Conservation (phyloP, 2,888 invertebrate genomes). For the Pristionchus arcanus region DNA sequence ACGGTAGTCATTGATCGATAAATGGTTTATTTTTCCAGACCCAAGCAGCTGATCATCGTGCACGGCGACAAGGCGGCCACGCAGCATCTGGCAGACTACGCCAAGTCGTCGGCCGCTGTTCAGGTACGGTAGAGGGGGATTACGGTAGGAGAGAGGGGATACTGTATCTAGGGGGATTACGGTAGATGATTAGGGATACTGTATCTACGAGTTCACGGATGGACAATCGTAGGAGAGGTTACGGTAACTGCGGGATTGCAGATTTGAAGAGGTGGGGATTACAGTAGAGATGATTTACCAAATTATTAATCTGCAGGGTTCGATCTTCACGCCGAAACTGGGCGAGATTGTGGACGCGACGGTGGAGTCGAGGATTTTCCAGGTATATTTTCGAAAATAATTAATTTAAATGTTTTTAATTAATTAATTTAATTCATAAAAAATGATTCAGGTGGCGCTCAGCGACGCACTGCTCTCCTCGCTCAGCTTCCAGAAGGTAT, state of each 20-base stretch:
- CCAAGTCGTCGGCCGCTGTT: constrained; percentile 66
- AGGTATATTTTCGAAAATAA: constrained; percentile 80
- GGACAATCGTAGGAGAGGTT: neutral
- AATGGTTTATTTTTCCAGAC: constrained; percentile 83
- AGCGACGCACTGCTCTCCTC: constrained; percentile 83
- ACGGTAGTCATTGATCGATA: neutral
- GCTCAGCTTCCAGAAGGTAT: constrained; percentile 82
- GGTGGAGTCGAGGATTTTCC: constrained; percentile 97
- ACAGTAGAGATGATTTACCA: neutral
- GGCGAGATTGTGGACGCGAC: constrained; percentile 93
- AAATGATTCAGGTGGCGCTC: constrained; percentile 88
- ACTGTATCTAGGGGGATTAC: neutral
- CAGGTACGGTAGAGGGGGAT: constrained; percentile 55
- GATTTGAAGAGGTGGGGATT: neutral
- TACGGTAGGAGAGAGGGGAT: neutral
- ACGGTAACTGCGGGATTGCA: neutral
- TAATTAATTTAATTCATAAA: neutral
- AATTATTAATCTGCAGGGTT: constrained; percentile 62
- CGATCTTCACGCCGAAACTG: constrained; percentile 88
- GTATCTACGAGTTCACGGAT: no score
- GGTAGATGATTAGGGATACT: neutral
- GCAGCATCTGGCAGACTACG: constrained; percentile 84
- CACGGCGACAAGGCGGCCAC: constrained; percentile 87
- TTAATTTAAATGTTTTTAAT: neutral
- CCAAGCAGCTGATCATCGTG: constrained; percentile 88